Percentiles rank a stretch among this genome's conserved stretches.
These are phyloP conservation scores for Poeciliopsis presidionis DNA, from an alignment of 2,797 vertebrate genomes.

Conservation along the genomic window DNA sequence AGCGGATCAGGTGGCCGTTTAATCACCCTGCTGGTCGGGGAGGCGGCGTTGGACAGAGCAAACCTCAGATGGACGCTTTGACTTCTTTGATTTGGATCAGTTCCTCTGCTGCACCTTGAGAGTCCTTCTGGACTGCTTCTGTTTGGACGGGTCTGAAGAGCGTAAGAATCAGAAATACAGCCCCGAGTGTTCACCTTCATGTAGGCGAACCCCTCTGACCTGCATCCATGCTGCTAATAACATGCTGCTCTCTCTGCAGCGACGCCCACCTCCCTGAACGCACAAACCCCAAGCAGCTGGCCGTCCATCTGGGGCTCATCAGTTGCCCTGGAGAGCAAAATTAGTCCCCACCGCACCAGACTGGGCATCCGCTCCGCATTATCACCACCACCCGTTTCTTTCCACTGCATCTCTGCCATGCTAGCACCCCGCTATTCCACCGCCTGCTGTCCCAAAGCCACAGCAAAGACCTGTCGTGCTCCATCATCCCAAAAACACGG, in stretches of 20 bases:
- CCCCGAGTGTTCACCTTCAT: constrained; percentile 42
- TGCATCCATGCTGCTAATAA: constrained; percentile 47
- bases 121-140: constrained; percentile 30
- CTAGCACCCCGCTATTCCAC: constrained; percentile 27
- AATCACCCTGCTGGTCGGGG: constrained; percentile 54
- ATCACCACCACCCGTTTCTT: constrained; percentile 46
- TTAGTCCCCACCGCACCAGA: constrained; percentile 47
- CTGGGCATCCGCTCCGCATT: constrained; percentile 64
- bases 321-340: constrained; percentile 62
- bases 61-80: constrained; percentile 61
- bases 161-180: constrained; percentile 37
- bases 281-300: constrained; percentile 69
- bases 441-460: constrained; percentile 43
- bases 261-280: constrained; percentile 51
- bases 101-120: constrained; percentile 48
- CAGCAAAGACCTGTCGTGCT: constrained; percentile 53
- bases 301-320: constrained; percentile 74
- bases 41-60: constrained; percentile 24
- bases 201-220: constrained; percentile 52
- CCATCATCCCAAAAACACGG: constrained; percentile 11
- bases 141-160: constrained; percentile 7
- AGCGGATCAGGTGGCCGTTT: constrained; percentile 65
- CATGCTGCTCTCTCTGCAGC: constrained; percentile 22
- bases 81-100: constrained; percentile 48
- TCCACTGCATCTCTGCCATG: constrained; percentile 33